phyloP scores from a whole-genome alignment of 1,140 invertebrate genomes.

The Onthophagus taurus region DNA sequence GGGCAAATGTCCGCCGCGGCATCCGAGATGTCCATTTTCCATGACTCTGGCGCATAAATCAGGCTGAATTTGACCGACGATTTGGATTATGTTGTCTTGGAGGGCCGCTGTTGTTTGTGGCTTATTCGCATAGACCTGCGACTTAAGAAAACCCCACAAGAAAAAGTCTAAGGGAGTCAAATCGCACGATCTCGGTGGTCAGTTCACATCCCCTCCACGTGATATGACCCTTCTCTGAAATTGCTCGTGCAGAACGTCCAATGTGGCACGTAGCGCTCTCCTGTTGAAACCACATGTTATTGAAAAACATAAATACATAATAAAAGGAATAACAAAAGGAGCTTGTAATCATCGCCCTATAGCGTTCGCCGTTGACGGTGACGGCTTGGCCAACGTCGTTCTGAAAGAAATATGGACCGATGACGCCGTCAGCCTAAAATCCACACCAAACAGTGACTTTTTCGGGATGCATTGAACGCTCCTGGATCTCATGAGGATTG shows the following conservation, averaged over 20 bases:
- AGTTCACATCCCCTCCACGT: no score
- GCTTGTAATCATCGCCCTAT: slow-evolving; percentile 16
- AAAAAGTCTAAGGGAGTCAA: slow-evolving; percentile 11
- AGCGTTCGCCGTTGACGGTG: slow-evolving; percentile 16
- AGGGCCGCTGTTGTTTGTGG: slow-evolving; percentile 2
- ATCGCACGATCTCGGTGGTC: no score
- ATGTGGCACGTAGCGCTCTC: slow-evolving; percentile 25
- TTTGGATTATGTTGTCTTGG: slow-evolving; percentile 1
- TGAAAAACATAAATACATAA: slow-evolving; percentile 11
- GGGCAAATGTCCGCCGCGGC: no score
- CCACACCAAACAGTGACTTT: slow-evolving; percentile 12
- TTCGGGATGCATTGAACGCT: slow-evolving; percentile 4
- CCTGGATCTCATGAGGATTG: neutral
- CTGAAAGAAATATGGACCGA: slow-evolving; percentile 18
- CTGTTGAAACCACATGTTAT: slow-evolving; percentile 32
- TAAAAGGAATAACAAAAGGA: slow-evolving; percentile 18
- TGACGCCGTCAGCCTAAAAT: slow-evolving; percentile 20
- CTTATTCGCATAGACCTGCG: slow-evolving; percentile 4
- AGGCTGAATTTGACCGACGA: slow-evolving; percentile 3
- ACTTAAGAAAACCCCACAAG: slow-evolving; percentile 10
- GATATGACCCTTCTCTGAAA: slow-evolving; percentile 32
- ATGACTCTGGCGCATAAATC: slow-evolving; percentile 3
- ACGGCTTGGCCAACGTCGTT: slow-evolving; percentile 13
- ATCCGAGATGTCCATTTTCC: no score
- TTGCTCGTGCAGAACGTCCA: slow-evolving; percentile 22